phyloP scores from a whole-genome alignment of 2,888 invertebrate genomes.

The Chirona hameri region DNA sequence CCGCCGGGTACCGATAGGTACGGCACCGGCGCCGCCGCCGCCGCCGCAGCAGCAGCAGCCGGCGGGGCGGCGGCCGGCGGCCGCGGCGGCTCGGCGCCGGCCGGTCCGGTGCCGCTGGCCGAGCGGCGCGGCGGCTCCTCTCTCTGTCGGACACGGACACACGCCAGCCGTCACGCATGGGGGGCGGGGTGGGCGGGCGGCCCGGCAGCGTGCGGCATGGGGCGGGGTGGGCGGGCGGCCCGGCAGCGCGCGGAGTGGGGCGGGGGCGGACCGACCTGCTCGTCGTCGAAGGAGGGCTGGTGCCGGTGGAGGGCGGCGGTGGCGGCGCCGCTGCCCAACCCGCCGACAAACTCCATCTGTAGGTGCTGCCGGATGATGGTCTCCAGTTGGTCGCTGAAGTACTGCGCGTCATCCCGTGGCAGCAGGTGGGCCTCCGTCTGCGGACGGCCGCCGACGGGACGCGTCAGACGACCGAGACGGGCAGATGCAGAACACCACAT shows the following conservation, averaged over 20 bases:
- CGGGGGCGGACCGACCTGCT: background rate
- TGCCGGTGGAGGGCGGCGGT: background rate
- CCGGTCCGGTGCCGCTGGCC: background rate
- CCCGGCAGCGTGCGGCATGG: background rate
- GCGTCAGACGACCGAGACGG: background rate
- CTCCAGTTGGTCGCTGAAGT: background rate
- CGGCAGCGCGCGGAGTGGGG: background rate
- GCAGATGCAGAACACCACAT: too few relatives aligned
- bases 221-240: background rate
- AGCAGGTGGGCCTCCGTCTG: conserved; percentile 29
- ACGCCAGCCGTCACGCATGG: background rate
- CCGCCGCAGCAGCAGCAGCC: background rate
- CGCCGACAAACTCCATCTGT: background rate
- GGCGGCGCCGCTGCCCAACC: background rate
- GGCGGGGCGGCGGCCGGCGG: background rate
- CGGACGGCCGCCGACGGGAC: background rate
- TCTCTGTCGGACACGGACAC: background rate
- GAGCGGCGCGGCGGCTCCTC: background rate
- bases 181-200: background rate
- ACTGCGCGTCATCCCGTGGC: conserved; percentile 26
- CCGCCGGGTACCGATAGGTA: background rate
- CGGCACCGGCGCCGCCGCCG: background rate
- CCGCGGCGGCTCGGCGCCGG: background rate
- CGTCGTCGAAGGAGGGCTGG: conserved; percentile 24
- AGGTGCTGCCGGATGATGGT: background rate